A percentile compares a stretch with the other conserved stretches of the same genome.
These are phyloP conservation scores for Rhinoptilus africanus DNA, from an alignment of 2,113 vertebrate species.

Conservation along the genomic window DNA sequence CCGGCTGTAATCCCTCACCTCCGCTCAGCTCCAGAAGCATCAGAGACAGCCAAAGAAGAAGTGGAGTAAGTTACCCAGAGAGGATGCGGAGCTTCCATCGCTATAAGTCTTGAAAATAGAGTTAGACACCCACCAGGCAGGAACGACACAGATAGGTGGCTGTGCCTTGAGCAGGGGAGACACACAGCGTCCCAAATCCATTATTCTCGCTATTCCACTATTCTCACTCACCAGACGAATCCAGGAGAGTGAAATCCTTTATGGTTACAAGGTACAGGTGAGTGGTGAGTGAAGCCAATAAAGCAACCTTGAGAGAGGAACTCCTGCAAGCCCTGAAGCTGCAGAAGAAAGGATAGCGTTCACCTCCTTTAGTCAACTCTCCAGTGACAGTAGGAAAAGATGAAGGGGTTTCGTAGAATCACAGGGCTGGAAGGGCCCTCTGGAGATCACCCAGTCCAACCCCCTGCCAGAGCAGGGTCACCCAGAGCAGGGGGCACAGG, in stretches of 20 bases:
- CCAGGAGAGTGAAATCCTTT: background rate
- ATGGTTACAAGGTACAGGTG: background rate
- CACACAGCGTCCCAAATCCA: rapidly evolving
- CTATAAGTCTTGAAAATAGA: background rate
- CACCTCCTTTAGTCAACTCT: background rate
- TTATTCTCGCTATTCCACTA: background rate
- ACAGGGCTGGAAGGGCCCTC: no score
- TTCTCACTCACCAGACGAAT: background rate
- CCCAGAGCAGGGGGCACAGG: no score
- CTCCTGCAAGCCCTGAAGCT: background rate
- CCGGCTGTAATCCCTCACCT: background rate
- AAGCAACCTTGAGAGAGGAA: background rate
- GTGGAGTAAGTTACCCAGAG: background rate
- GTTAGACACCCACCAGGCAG: background rate
- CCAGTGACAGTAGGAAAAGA: background rate
- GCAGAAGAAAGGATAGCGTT: background rate
- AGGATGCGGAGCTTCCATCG: background rate
- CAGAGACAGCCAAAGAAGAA: background rate
- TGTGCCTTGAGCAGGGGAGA: background rate
- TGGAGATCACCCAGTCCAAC: no score
- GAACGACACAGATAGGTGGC: background rate
- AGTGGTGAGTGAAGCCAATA: background rate
- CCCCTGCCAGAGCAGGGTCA: no score
- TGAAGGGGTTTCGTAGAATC: background rate
- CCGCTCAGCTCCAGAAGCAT: background rate